phyloP scores from a whole-genome alignment of 1,140 invertebrate genomes.

The Papilio aristodemus region DNA sequence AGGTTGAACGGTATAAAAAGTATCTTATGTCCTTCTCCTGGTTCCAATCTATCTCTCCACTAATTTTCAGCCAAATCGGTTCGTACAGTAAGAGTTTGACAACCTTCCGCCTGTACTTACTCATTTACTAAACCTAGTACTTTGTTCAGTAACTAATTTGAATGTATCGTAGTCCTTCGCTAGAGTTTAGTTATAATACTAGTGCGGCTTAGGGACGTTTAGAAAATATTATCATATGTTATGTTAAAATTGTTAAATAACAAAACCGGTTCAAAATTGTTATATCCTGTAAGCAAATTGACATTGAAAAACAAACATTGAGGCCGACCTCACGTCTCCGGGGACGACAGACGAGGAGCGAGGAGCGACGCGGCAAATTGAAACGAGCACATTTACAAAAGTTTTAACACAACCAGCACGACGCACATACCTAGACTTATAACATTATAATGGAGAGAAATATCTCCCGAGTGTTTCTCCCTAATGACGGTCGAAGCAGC shows the following conservation, averaged over 20 bases:
- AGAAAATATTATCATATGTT: too few relatives aligned
- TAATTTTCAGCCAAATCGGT: too few relatives aligned
- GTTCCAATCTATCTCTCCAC: too few relatives aligned
- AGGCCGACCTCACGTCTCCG: background rate
- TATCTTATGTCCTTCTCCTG: too few relatives aligned
- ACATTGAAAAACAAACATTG: background rate
- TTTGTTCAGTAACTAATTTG: too few relatives aligned
- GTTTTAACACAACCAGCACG: slow-evolving; percentile 9
- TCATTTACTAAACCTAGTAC: too few relatives aligned
- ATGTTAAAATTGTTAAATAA: background rate
- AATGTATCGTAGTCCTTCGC: too few relatives aligned
- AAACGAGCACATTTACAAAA: background rate
- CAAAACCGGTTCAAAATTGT: background rate
- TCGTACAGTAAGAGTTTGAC: too few relatives aligned
- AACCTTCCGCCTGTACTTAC: too few relatives aligned
- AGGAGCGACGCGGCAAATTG: background rate
- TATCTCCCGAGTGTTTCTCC: background rate
- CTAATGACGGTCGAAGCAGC: background rate
- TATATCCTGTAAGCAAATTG: slow-evolving; percentile 4
- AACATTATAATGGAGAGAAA: background rate
- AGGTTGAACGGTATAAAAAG: too few relatives aligned
- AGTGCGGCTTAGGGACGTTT: too few relatives aligned
- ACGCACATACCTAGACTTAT: slow-evolving; percentile 3
- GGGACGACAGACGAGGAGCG: background rate
- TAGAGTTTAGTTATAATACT: too few relatives aligned